Evolutionary conservation across 2,888 invertebrate genomes (phyloP).

Genomic region (Lagria hirta): DNA sequence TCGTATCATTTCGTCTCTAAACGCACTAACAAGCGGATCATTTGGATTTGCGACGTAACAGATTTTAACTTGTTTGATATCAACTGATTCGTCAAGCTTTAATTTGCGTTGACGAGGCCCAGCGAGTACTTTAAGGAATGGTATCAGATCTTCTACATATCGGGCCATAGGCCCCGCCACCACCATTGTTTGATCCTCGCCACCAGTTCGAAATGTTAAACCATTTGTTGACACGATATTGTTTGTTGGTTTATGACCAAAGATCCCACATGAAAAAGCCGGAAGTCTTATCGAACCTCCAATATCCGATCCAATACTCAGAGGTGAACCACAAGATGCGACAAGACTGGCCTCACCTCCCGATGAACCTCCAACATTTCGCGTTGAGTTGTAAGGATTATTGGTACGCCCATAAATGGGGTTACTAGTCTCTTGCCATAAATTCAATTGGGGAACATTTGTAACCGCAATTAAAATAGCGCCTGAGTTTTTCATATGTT

Average conservation of each 20-base stretch:
- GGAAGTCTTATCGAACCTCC: conserved; percentile 97
- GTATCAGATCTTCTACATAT: conserved; percentile 76
- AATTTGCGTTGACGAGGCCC: conserved; percentile 59
- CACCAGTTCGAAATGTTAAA: conserved; percentile 70
- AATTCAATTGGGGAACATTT: conserved; percentile 92
- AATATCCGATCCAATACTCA: conserved; percentile 89
- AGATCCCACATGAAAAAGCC: conserved; percentile 85
- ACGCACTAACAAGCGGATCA: conserved; percentile 71
- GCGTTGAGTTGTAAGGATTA: conserved; percentile 87
- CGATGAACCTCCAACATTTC: conserved; percentile 89
- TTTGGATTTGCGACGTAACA: conserved; percentile 78
- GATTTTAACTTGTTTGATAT: conserved; percentile 67
- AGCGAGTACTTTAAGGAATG: conserved; percentile 69
- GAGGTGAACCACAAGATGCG: conserved; percentile 76
- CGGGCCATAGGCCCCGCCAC: conserved; percentile 81
- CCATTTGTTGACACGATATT: conserved; percentile 57
- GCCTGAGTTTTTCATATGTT: conserved; percentile 73
- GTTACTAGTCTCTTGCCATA: conserved; percentile 90
- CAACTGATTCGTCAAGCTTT: conserved; percentile 62
- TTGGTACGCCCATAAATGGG: conserved; percentile 83
- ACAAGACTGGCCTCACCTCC: conserved; percentile 82
- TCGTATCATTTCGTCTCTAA: conserved; percentile 66
- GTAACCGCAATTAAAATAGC: conserved; percentile 69
- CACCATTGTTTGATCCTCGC: conserved; percentile 74
- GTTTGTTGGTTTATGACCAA: conserved; percentile 77